Evolutionary conservation across 2,888 invertebrate species (phyloP), one percentile per base, ranked within the genome.

Genomic region (Megastigmus dorsalis): DNA sequence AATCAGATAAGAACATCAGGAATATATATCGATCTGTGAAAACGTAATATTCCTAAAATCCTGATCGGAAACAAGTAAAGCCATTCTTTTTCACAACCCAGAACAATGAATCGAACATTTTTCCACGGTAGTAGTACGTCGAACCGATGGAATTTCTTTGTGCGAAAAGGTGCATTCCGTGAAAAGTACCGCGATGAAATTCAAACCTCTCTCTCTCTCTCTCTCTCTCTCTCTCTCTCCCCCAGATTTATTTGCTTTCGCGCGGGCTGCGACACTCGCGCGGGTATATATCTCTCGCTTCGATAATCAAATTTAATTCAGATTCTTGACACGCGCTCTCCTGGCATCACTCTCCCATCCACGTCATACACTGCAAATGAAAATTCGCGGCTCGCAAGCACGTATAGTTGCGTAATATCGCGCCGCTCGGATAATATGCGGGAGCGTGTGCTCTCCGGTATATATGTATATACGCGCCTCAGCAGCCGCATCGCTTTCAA

Each of bases 301-400:
- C 50, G 41, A 65, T 69, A 65, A 71, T 75, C 63, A 71, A 66
- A 75, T 57, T 71, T 67, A 71, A 71, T 71, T 50, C 10, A 30
- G 66, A 71, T 75, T 68, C 67, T 68, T 45, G 63, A 67, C 71
- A 68, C 67, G 67, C 66, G 33, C n/a, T 23, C 38, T 30, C 52
- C 26, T 9, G 0, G 13, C n/a, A 13, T 63, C 33, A 36, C n/a
- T 18, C 33, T 20, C 33, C 0, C 45, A 38, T 59, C 38, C 28
- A 38, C 36, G 26, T 43, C 71, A 33, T 33, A 66, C n/a, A n/a
- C 57, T 60, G 73, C 67, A 50, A 52, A 74, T 74, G 69, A 69
- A 68, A 74, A 69, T 68, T 28, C 50, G 10, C 18, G 18, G n/a
- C n/a, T 15, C 26, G 15, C 36, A 28, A 18, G 13, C 30, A 10